phyloP scores from a whole-genome alignment of 2,888 invertebrate species.

The Sphecodes monilicornis region DNA sequence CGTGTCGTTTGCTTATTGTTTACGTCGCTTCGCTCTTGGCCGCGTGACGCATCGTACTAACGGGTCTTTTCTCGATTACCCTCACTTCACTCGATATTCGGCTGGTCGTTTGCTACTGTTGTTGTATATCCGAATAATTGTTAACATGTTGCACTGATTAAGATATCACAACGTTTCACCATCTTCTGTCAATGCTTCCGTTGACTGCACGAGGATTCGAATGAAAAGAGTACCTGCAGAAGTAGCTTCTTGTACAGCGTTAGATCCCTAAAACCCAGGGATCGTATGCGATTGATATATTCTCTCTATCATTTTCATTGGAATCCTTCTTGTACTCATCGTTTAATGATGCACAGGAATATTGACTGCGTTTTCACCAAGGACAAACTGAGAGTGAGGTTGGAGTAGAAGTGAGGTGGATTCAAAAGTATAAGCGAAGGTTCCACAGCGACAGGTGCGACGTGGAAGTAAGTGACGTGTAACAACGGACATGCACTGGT shows the following conservation, averaged over 20 bases:
- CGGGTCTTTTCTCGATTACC: background rate
- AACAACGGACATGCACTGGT: conserved; percentile 76
- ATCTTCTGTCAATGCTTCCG: conserved; percentile 34
- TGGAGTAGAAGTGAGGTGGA: conserved; percentile 82
- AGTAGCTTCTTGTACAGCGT: background rate
- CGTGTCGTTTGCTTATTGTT: conserved; percentile 7
- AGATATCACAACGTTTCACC: conserved; percentile 8
- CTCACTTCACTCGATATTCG: conserved; percentile 15
- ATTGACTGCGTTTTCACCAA: conserved; percentile 82
- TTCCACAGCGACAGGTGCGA: conserved; percentile 78
- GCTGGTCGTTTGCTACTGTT: background rate
- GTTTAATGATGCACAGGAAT: conserved; percentile 82
- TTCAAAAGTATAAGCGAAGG: conserved; percentile 77
- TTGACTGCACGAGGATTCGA: conserved; percentile 64
- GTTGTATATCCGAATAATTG: background rate
- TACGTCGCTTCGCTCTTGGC: background rate
- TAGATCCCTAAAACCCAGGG: background rate
- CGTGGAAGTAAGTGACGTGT: conserved; percentile 81
- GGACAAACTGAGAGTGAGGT: conserved; percentile 83
- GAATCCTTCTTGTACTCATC: conserved; percentile 73
- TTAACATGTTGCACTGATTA: conserved; percentile 22
- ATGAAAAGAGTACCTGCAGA: conserved; percentile 50
- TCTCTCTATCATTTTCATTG: conserved; percentile 57
- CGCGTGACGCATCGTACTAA: background rate
- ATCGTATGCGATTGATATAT: background rate